Conservation (phyloP, 2,113 vertebrate genomes). For the Aix galericulata region DNA sequence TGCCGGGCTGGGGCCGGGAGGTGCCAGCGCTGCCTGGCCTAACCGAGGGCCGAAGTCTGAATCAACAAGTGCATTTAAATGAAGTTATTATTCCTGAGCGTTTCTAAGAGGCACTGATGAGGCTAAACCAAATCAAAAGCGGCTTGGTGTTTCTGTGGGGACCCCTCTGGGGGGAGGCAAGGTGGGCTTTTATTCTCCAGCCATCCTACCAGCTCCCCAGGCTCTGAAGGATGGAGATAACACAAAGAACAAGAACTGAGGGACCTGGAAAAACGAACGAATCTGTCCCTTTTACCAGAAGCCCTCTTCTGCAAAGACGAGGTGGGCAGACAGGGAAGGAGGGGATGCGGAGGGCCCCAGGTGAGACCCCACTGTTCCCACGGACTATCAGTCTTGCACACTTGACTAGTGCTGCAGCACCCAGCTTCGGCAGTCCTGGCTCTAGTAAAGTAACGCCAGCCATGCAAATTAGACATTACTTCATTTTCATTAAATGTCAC, state of each 20-base stretch:
- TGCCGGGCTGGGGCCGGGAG: background rate
- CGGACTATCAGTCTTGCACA: background rate
- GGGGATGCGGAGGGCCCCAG: background rate
- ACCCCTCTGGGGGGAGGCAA: background rate
- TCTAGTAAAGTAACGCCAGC: background rate
- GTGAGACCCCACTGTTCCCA: background rate
- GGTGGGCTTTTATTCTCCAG: background rate
- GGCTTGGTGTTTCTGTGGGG: background rate
- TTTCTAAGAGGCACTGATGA: background rate
- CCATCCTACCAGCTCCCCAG: accelerated
- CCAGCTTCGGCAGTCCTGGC: background rate
- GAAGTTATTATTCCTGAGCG: background rate
- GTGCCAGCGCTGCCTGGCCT: background rate
- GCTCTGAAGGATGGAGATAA: background rate
- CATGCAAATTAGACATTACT: conserved; percentile 13
- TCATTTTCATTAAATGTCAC: conserved; percentile 34
- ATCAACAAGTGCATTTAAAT: background rate
- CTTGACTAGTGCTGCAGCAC: background rate
- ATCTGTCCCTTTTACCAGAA: background rate
- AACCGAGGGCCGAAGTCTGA: background rate
- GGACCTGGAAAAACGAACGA: background rate
- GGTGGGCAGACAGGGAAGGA: background rate
- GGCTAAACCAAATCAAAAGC: background rate
- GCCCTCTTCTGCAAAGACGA: background rate
- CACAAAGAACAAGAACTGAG: background rate